These are phyloP conservation scores for Phrynocephalus vlangalii DNA, from an alignment of 2,797 vertebrate genomes.

Conservation along the genomic window DNA sequence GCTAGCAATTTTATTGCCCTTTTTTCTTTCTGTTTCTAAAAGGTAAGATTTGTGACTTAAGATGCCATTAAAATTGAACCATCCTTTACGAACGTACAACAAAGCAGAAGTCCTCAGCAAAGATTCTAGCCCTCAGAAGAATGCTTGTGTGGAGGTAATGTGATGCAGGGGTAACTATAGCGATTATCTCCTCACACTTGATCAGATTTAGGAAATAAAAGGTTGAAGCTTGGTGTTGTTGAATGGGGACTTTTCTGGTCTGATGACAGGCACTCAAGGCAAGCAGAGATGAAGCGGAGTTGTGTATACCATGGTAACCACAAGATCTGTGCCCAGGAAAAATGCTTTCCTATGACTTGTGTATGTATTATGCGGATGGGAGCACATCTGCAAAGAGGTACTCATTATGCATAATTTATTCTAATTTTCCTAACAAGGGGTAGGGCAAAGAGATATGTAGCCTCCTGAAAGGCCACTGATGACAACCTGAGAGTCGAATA, in stretches of 20 bases:
- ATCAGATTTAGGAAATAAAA: constrained; percentile 55
- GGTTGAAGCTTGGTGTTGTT: constrained; percentile 31
- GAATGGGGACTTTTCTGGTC: constrained; percentile 36
- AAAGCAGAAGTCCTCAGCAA: constrained; percentile 17
- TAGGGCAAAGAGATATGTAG: not conserved
- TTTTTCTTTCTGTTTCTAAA: not conserved
- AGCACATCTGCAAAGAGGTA: not conserved
- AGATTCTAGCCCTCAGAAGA: not conserved
- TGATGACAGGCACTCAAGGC: not conserved
- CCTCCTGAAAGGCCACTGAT: not conserved
- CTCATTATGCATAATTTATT: not conserved
- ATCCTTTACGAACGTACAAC: constrained; percentile 16
- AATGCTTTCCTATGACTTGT: not conserved
- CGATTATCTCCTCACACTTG: constrained; percentile 69
- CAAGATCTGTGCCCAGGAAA: not conserved
- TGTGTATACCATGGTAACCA: not conserved
- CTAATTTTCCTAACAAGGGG: not conserved
- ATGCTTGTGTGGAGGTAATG: constrained; percentile 32
- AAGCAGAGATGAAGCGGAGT: not conserved
- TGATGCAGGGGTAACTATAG: constrained; percentile 58
- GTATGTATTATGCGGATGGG: constrained; percentile 2
- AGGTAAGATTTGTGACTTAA: not conserved
- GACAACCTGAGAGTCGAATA: not conserved
- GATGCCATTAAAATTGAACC: constrained; percentile 13
- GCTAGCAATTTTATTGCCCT: not conserved